Base-by-base conservation (phyloP, 1,140 invertebrate species). In the Dryas iulia region DNA sequence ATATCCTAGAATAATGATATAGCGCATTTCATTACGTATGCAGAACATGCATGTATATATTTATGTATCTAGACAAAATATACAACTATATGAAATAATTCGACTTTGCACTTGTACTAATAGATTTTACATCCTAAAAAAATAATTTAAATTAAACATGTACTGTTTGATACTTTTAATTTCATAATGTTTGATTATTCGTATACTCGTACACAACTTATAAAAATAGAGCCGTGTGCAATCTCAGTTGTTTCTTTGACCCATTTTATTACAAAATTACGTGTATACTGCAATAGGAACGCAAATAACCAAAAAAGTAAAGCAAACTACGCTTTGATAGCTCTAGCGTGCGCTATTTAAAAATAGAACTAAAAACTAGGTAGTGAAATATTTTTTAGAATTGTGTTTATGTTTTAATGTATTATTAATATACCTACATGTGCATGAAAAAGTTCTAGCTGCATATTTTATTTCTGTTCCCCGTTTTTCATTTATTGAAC, bases 361-460 rank as follows among this genome's bases (percentile, higher is more conserved):
- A 66, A 52, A 53, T 26, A 33, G 33, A 62, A 23, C 25, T 57
- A 52, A 71, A 66, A 52, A 33, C 53, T 53, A 21, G 52, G 47
- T 53, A 52, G 65, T 31, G 52, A 57, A 66, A 31, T 66, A 61
- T 62, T 58, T 61, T 60, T 21, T 71, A 61, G 26, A 59, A 54
- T 71, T 31, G 47, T 54, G 33, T 69, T 63, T 69, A 58, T 47
- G 6, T 54, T 60, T 39, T 56, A 64, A 68, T 64, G 52, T 71
- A 61, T 59, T 59, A 68, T 24, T 54, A 66, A 33, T 54, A 24
- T 14, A 67, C 28, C 35, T 30, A 53, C 0, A 18, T 23, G 52
- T 33, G n/a, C n/a, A n/a, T n/a, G n/a, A n/a, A 73, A 69, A 47
- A 64, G 58, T 69, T 73, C 62, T 66, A 68, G 61, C 60, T 68